Conservation (phyloP, 30 jellyfish, hydroid and myxozoan genomes). For the Aurelia aurita complex sp. Pacific region DNA sequence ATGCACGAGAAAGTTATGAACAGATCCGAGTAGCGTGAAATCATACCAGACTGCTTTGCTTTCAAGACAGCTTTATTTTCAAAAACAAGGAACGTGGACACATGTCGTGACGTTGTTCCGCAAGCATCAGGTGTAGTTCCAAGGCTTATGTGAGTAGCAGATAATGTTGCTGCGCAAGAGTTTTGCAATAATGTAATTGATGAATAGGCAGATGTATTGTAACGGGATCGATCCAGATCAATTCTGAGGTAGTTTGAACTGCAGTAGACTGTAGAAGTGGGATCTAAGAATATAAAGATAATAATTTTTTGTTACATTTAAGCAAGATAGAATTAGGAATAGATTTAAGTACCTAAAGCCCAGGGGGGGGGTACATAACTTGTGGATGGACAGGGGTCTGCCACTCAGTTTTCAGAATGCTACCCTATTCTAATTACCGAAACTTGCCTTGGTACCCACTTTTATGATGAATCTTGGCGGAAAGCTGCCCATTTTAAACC, state of each 20-base stretch:
- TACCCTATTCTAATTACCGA: no score
- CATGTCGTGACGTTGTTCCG: constrained; percentile 18
- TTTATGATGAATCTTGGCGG: no score
- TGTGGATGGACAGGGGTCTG: no score
- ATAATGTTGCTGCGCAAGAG: constrained; percentile 17
- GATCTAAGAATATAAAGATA: not conserved
- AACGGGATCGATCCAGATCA: constrained; percentile 28
- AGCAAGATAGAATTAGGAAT: no score
- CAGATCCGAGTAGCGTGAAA: constrained; percentile 20
- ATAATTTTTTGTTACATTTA: no score
- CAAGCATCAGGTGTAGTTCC: constrained; percentile 50
- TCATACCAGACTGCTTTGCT: constrained; percentile 3
- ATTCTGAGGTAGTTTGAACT: constrained; percentile 46
- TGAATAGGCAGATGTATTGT: constrained; percentile 12
- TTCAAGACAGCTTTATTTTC: constrained; percentile 33
- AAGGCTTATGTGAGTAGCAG: constrained; percentile 7
- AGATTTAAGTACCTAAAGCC: no score
- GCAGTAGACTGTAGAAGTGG: constrained; percentile 24
- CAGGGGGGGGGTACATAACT: no score
- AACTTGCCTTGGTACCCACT: no score
- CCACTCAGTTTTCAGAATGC: no score
- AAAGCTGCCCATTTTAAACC: no score
- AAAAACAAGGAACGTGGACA: not conserved
- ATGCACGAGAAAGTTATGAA: constrained; percentile 24
- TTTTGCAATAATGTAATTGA: constrained; percentile 13